These are phyloP conservation scores for Gambusia affinis DNA, from an alignment of 2,113 vertebrate genomes.

Conservation along the genomic window DNA sequence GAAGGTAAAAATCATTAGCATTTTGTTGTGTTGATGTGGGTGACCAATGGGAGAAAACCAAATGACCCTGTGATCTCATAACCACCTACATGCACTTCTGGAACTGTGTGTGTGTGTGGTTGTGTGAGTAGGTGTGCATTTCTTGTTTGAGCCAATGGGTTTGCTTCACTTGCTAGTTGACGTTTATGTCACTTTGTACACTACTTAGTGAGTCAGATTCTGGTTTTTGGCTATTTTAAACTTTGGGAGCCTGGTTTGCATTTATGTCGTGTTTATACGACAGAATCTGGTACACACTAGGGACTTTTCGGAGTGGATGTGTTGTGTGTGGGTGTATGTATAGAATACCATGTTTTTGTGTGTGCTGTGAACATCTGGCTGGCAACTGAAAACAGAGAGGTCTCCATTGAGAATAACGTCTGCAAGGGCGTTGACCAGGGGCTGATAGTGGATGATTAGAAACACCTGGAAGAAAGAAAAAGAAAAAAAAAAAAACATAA, in stretches of 20 bases:
- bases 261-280: not conserved
- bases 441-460: constrained; percentile 94
- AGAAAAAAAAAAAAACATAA: not conserved
- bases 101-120: constrained; percentile 21
- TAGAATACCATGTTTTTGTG: constrained; percentile 86
- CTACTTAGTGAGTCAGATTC: not conserved
- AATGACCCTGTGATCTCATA: constrained; percentile 43
- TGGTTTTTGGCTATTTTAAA: not conserved
- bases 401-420: constrained; percentile 96
- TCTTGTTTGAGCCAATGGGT: constrained; percentile 11
- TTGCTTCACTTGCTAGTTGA: not conserved
- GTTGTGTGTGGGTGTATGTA: not conserved
- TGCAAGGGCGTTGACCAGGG: constrained; percentile 92
- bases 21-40: constrained; percentile 40
- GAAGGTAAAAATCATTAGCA: constrained; percentile 14
- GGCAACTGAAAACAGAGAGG: constrained; percentile 86
- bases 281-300: not conserved
- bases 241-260: not conserved
- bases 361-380: constrained; percentile 81
- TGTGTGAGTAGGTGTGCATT: constrained; percentile 13
- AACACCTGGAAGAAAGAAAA: constrained; percentile 84
- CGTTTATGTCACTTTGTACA: not conserved
- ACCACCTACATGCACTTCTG: constrained; percentile 37
- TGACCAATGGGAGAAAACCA: constrained; percentile 51
- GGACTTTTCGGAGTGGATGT: constrained; percentile 50